Conservation (phyloP, 2,797 vertebrate species). For the Sitta carolinensis region DNA sequence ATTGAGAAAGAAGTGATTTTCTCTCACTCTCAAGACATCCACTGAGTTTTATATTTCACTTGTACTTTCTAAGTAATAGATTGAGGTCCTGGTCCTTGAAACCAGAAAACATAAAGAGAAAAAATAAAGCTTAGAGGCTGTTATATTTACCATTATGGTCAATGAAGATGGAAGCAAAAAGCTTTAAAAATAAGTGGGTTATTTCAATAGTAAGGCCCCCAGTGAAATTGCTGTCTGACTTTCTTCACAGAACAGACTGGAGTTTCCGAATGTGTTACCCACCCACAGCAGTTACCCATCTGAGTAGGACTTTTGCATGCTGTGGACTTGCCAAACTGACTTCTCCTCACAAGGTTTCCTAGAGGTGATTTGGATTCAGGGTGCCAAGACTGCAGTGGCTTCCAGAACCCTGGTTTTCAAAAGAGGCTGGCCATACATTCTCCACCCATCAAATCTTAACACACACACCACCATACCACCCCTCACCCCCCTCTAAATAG, state of each 20-base stretch:
- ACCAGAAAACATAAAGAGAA: background rate
- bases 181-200: background rate
- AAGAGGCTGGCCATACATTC: background rate
- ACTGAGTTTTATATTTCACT: background rate
- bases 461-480: too few relatives aligned
- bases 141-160: background rate
- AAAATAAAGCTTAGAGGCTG: background rate
- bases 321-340: background rate
- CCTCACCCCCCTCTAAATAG: background rate
- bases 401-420: background rate
- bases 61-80: background rate
- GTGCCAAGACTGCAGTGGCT: background rate
- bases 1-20: background rate
- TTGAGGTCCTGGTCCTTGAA: background rate
- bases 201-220: background rate
- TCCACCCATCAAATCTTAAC: background rate
- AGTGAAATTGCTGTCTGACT: background rate
- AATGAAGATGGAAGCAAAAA: background rate
- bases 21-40: background rate
- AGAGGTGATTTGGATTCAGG: background rate
- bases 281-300: background rate
- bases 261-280: background rate
- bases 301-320: background rate
- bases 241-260: background rate
- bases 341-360: background rate